Conservation (phyloP, 2,113 vertebrate genomes). For the Tangachromis dhanisi region DNA sequence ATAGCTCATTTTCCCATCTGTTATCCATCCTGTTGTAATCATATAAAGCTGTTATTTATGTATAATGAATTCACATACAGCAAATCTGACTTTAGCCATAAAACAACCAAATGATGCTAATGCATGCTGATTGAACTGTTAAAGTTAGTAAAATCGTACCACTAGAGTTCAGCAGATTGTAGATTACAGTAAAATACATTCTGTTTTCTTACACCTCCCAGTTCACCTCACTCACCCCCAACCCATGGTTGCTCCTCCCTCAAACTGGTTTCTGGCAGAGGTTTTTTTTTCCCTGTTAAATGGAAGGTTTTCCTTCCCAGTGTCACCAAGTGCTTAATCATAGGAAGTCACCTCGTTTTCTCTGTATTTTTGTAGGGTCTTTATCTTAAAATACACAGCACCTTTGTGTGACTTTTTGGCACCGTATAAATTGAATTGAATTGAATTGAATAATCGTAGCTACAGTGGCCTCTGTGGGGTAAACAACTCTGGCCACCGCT, state of each 20-base stretch:
- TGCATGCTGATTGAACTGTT: background rate
- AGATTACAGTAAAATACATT: background rate
- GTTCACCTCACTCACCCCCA: background rate
- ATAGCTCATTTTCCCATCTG: background rate
- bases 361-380: background rate
- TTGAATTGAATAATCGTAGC: background rate
- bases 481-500: background rate
- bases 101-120: background rate
- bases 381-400: background rate
- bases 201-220: background rate
- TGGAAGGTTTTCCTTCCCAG: background rate
- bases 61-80: background rate
- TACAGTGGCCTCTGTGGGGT: background rate
- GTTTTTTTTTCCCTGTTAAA: accelerated
- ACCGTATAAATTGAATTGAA: background rate
- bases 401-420: background rate
- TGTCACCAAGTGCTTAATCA: background rate
- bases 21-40: background rate
- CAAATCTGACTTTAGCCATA: background rate
- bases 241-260: background rate
- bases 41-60: background rate
- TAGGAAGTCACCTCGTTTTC: background rate
- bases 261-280: background rate
- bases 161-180: background rate
- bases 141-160: background rate